phyloP scores from a whole-genome alignment of 1,140 invertebrate genomes.

The Wasmannia auropunctata region DNA sequence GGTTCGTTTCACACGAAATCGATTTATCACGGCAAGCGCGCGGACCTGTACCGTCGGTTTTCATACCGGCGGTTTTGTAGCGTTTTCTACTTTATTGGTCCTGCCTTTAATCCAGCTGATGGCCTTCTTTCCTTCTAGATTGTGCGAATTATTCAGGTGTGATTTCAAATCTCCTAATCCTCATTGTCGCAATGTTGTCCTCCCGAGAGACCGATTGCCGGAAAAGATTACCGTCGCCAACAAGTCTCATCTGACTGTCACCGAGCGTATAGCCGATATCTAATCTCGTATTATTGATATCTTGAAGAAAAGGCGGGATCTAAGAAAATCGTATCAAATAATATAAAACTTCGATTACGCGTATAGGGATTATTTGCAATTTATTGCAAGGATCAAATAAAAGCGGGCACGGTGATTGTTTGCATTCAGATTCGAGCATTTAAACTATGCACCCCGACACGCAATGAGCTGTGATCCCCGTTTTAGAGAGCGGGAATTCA shows the following conservation, averaged over 20 bases:
- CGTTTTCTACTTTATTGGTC: constrained; percentile 60
- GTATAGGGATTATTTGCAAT: constrained; percentile 2
- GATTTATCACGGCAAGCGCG: constrained; percentile 69
- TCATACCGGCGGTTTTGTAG: constrained; percentile 52
- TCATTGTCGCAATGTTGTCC: background rate
- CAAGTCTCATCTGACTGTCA: background rate
- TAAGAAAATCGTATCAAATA: background rate
- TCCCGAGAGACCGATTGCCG: background rate
- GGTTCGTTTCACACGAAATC: constrained; percentile 73
- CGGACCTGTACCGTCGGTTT: constrained; percentile 47
- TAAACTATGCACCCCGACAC: background rate
- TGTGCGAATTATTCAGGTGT: constrained; percentile 50
- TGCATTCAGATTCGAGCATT: background rate
- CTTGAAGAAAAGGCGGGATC: background rate
- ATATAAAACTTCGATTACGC: background rate
- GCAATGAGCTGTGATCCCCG: constrained; percentile 53
- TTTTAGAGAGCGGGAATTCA: constrained; percentile 61
- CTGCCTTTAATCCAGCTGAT: constrained; percentile 50
- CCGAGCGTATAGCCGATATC: background rate
- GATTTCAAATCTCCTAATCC: constrained; percentile 12
- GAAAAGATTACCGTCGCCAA: background rate
- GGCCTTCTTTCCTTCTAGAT: constrained; percentile 45
- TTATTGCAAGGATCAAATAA: background rate
- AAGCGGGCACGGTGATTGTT: constrained; percentile 1
- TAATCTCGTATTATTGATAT: background rate